A percentile compares a stretch with the other conserved stretches of the same genome.
These are phyloP conservation scores for Orchestes rusci DNA, from an alignment of 2,888 invertebrate species.

Conservation along the genomic window DNA sequence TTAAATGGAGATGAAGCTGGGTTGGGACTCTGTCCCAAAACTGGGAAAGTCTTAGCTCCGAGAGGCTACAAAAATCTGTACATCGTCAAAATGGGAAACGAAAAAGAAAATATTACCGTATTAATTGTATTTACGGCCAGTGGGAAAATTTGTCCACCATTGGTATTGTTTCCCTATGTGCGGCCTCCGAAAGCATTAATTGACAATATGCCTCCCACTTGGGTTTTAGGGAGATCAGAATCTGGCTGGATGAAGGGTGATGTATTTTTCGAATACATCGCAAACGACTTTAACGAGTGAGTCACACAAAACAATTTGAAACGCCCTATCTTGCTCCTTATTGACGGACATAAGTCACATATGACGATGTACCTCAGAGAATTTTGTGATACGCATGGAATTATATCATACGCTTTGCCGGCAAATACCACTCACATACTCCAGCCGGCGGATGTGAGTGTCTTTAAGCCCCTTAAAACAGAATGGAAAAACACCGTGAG, in stretches of 20 bases:
- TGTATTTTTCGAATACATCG: slow-evolving; percentile 21
- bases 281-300: slow-evolving; percentile 20
- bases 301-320: slow-evolving; percentile 1
- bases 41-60: slow-evolving; percentile 23
- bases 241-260: neutral
- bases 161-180: slow-evolving; percentile 26
- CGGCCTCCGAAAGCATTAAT: no score
- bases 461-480: slow-evolving; percentile 21
- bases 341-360: neutral
- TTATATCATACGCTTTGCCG: neutral
- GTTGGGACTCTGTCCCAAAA: slow-evolving; percentile 32
- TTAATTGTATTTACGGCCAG: slow-evolving; percentile 25
- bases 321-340: neutral
- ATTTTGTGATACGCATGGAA: neutral
- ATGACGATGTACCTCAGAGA: neutral
- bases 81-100: slow-evolving; percentile 28
- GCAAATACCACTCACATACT: slow-evolving; percentile 5
- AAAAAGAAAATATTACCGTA: slow-evolving; percentile 34
- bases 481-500: neutral
- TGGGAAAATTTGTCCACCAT: slow-evolving; percentile 20
- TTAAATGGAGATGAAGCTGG: slow-evolving; percentile 37
- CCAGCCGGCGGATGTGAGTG: slow-evolving; percentile 30
- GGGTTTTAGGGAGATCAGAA: neutral
- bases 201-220: neutral
- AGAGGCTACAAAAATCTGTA: slow-evolving; percentile 29